A percentile compares a stretch with the other conserved stretches of the same genome.
Conservation (phyloP, 2,113 vertebrate genomes). For the Mormyrus iriodes region DNA sequence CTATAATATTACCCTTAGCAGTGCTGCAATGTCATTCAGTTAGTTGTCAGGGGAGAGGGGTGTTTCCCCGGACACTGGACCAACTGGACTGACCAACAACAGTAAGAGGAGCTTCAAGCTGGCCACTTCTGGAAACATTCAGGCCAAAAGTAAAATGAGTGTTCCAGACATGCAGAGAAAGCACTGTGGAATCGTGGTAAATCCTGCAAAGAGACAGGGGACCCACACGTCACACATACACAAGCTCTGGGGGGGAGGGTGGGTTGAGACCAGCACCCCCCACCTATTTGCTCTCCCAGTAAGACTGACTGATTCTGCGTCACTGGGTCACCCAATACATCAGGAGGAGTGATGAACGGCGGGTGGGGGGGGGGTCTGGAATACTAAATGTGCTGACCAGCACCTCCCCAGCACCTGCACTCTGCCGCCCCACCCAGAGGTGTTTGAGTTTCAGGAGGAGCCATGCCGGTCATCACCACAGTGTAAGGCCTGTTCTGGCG, state of each 20-base stretch:
- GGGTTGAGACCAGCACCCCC: neutral
- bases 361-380: neutral
- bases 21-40: neutral
- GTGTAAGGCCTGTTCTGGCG: slow-evolving; percentile 6
- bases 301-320: neutral
- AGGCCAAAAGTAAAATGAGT: neutral
- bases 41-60: too few relatives aligned
- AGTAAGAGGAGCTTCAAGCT: neutral
- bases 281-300: neutral
- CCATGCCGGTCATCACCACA: neutral
- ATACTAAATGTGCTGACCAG: neutral
- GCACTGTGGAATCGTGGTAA: neutral
- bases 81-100: neutral
- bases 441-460: slow-evolving; percentile 2
- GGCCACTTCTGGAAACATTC: neutral
- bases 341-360: neutral
- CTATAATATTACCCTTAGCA: neutral
- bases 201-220: neutral
- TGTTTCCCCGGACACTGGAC: neutral
- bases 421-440: neutral
- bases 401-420: neutral
- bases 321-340: neutral
- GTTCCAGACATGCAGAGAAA: neutral
- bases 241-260: too few relatives aligned
- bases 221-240: neutral